A percentile compares a stretch with the other conserved stretches of the same genome.
phyloP scores from a whole-genome alignment of 2,888 invertebrate species.

The Malthinus seriepunctatus region DNA sequence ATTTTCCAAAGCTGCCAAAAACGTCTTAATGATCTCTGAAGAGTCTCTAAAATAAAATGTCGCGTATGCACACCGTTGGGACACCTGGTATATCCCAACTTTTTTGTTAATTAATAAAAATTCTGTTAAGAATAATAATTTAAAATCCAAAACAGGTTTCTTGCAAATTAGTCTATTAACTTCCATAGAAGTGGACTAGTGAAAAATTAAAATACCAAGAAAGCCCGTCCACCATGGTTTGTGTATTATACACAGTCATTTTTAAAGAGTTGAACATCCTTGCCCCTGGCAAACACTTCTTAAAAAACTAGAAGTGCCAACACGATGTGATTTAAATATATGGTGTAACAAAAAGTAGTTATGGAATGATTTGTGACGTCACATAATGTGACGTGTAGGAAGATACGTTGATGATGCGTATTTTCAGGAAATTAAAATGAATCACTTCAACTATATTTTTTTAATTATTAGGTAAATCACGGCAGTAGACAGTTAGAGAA shows the following conservation, averaged over 20 bases:
- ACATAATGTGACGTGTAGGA: conserved; percentile 16
- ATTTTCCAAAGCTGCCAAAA: too few relatives aligned
- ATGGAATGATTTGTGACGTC: conserved; percentile 24
- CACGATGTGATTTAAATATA: conserved; percentile 19
- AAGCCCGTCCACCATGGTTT: not conserved
- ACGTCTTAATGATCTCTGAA: too few relatives aligned
- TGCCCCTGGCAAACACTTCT: conserved; percentile 23
- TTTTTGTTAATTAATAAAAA: too few relatives aligned
- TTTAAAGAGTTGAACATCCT: conserved; percentile 28
- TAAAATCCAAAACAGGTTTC: too few relatives aligned
- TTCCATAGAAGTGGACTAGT: not conserved
- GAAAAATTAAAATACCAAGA: conserved; percentile 3
- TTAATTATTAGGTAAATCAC: too few relatives aligned
- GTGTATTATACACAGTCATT: not conserved
- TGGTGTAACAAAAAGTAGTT: conserved; percentile 17
- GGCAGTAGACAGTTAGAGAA: not conserved
- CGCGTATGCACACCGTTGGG: too few relatives aligned
- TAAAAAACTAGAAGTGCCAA: conserved; percentile 18
- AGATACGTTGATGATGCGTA: not conserved
- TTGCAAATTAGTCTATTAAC: too few relatives aligned
- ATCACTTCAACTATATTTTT: not conserved
- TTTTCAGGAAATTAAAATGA: not conserved
- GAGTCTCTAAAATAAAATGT: too few relatives aligned
- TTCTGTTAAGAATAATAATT: too few relatives aligned
- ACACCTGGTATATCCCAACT: too few relatives aligned